Evolutionary conservation across 2,113 vertebrate genomes (phyloP).

Genomic region (Phainopepla nitens): DNA sequence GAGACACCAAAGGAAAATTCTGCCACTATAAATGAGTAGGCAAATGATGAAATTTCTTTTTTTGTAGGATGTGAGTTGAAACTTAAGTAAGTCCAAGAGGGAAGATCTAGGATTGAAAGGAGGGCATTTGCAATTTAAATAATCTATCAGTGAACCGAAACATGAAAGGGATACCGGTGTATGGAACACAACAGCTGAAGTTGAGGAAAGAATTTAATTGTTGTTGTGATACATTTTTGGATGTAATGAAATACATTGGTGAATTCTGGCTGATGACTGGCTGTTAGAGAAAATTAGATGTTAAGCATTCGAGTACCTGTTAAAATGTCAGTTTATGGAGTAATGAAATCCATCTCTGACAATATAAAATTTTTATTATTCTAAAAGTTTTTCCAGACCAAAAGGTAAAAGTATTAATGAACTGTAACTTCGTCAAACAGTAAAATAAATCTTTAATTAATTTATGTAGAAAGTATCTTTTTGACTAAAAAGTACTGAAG

Average conservation of each 20-base stretch:
- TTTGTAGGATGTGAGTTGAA: not conserved
- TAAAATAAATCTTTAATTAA: not conserved
- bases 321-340: not conserved
- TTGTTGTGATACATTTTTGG: not conserved
- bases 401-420: not conserved
- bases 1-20: not conserved
- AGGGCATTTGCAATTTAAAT: not conserved
- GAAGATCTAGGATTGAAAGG: not conserved
- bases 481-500: not conserved
- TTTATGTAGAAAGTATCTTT: not conserved
- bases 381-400: not conserved
- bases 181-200: not conserved
- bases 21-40: not conserved
- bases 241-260: not conserved
- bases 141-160: not conserved
- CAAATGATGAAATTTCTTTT: not conserved
- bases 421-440: not conserved
- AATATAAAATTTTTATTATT: not conserved
- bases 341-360: not conserved
- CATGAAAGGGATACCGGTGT: not conserved
- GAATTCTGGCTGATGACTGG: not conserved
- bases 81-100: not conserved
- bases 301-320: not conserved
- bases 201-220: not conserved
- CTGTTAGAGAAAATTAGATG: not conserved